A percentile compares a stretch with the other conserved stretches of the same genome.
These are phyloP conservation scores for Paradisaea rubra DNA, from an alignment of 2,113 vertebrate species.

Conservation along the genomic window DNA sequence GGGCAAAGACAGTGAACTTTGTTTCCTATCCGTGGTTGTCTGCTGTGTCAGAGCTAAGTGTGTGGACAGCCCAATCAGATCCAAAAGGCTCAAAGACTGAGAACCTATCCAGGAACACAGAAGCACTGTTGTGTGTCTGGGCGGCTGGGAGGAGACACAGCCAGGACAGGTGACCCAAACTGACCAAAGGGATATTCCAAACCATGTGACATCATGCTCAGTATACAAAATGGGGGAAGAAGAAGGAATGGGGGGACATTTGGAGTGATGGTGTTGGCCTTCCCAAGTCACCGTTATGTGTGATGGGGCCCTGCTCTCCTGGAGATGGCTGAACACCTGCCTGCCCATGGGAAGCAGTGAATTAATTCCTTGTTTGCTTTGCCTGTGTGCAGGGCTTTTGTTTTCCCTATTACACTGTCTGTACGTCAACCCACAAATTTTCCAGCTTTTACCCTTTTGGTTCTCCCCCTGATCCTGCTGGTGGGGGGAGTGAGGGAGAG, in stretches of 20 bases:
- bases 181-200: not conserved
- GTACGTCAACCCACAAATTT: not conserved
- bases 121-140: not conserved
- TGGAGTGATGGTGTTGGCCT: not conserved
- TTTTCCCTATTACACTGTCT: not conserved
- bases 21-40: not conserved
- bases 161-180: not conserved
- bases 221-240: not conserved
- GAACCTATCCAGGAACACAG: not conserved
- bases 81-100: not conserved
- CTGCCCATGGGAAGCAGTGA: not conserved
- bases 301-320: not conserved
- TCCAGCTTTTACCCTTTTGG: not conserved
- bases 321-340: not conserved
- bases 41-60: not conserved
- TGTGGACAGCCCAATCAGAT: not conserved
- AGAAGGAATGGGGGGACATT: not conserved
- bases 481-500: not conserved
- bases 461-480: not conserved
- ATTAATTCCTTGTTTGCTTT: not conserved
- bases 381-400: fast-evolving
- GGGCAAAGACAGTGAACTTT: not conserved
- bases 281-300: fast-evolving
- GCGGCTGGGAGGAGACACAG: not conserved
- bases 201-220: fast-evolving